Conservation (phyloP, 2,888 invertebrate genomes). For the Cheilosia urbana region DNA sequence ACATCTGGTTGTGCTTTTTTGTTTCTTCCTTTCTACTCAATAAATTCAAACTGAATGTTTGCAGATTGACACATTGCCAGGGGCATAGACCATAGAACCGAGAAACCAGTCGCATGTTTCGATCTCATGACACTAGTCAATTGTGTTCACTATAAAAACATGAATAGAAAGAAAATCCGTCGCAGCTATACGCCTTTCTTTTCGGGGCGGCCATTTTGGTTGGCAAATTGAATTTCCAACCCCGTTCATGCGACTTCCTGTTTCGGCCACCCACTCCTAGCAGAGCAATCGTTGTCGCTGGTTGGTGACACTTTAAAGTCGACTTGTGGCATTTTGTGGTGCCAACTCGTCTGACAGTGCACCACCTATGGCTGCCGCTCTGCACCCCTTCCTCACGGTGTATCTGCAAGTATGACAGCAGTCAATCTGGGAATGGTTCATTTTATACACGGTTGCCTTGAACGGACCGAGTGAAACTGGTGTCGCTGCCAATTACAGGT, state of each 20-base stretch:
- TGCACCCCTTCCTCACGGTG: background rate
- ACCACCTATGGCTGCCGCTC: background rate
- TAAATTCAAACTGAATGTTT: conserved; percentile 13
- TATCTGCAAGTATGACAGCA: conserved; percentile 30
- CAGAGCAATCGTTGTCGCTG: background rate
- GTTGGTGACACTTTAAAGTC: background rate
- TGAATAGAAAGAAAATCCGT: too few relatives aligned
- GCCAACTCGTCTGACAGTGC: conserved; percentile 46
- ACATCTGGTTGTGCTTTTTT: background rate
- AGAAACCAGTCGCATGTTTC: conserved; percentile 11
- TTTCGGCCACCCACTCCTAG: background rate
- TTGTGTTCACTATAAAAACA: background rate
- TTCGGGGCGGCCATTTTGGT: background rate
- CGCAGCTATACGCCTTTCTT: too few relatives aligned
- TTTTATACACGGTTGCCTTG: conserved; percentile 17
- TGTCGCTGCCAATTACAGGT: conserved; percentile 31
- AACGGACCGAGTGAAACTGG: conserved; percentile 1
- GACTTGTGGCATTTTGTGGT: conserved; percentile 42
- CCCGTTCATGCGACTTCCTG: background rate
- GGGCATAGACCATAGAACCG: conserved; percentile 19
- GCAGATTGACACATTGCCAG: conserved; percentile 32
- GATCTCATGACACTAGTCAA: conserved; percentile 3
- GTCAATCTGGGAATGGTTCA: conserved; percentile 15
- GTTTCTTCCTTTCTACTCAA: background rate
- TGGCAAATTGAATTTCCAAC: conserved; percentile 3